Evolutionary conservation across 2,888 invertebrate genomes (phyloP), one percentile per base, ranked within the genome.

Genomic region (Bellardia pandia): DNA sequence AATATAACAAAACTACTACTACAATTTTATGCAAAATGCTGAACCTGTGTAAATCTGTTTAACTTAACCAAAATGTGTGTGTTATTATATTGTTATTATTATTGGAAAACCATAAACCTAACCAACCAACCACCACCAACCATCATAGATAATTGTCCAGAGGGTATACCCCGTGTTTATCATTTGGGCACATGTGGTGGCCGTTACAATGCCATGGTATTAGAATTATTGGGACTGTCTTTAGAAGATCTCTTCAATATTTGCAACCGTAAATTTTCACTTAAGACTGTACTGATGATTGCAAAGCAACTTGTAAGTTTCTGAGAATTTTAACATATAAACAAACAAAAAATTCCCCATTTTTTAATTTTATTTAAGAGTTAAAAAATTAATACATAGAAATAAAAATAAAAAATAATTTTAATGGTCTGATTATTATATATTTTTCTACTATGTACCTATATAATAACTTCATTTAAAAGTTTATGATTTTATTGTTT

Each of bases 231-330:
- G 92, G 99, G 99, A 91, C 99, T 99, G 91, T 99, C 99, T 94
- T 96, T 99, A 93, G 99, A 99, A 95, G 99, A 99, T 95, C 96
- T 99, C 91, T 99, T 99, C 95, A 99, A 99, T 95, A 96, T 99
- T 93, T 99, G 99, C 95, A 98, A 99, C 94, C 96, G 99, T 93
- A 98, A 97, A 95, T 99, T 99, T 95, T 96, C 98, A 93, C 96
- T 99, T 94, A 99, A 99, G 96, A 99, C 99, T 95, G 99, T 99
- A 94, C 96, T 98, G 94, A 98, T 98, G 98, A 97, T 98, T 95
- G 98, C 99, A 94, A 98, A 98, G 95, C 99, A 99, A 95, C 96
- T 99, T 95, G 98, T 98, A 94, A 96, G 97, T 96, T 92, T 89
- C 37, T 90, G 85, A 58, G 23, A 58, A 48, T 81, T 74, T 72